Evolutionary conservation across 2,888 invertebrate species (phyloP).

Genomic region (Melieria omissa): DNA sequence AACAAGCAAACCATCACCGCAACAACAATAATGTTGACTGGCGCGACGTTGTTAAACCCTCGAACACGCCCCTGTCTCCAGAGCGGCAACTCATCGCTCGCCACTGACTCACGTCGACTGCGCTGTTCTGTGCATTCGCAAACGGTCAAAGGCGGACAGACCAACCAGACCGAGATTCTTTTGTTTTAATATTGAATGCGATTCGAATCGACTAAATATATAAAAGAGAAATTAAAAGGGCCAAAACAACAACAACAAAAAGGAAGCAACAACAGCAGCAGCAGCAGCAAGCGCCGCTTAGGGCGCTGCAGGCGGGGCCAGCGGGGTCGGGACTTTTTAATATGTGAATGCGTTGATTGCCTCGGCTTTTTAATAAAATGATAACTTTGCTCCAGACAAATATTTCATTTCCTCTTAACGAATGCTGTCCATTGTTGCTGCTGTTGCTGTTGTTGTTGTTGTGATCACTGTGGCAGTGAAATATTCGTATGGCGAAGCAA

Average conservation of each 20-base stretch:
- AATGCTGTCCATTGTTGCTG: no score
- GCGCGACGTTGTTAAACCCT: slow-evolving; percentile 56
- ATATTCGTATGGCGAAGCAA: not conserved
- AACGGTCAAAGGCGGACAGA: not conserved
- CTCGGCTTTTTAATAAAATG: slow-evolving; percentile 59
- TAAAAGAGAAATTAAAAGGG: not conserved
- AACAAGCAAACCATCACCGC: not conserved
- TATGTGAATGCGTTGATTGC: slow-evolving; percentile 64
- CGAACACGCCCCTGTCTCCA: slow-evolving; percentile 62
- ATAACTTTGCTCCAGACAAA: slow-evolving; percentile 64
- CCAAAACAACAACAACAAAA: not conserved
- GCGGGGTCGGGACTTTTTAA: slow-evolving; percentile 42
- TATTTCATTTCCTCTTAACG: slow-evolving; percentile 61
- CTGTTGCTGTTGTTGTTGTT: no score
- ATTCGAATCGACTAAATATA: not conserved
- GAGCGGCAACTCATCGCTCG: slow-evolving; percentile 45
- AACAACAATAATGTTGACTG: slow-evolving; percentile 42
- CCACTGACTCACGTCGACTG: slow-evolving; percentile 34
- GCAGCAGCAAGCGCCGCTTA: no score
- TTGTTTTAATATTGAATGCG: slow-evolving; percentile 38
- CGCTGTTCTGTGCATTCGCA: not conserved
- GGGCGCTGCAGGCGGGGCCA: no score
- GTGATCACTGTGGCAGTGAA: no score
- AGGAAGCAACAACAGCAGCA: slow-evolving; percentile 28
- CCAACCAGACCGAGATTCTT: slow-evolving; percentile 36